A percentile compares a stretch with the other conserved stretches of the same genome.
phyloP scores from a whole-genome alignment of 2,113 vertebrate genomes.

The Apodemus speciosus region DNA sequence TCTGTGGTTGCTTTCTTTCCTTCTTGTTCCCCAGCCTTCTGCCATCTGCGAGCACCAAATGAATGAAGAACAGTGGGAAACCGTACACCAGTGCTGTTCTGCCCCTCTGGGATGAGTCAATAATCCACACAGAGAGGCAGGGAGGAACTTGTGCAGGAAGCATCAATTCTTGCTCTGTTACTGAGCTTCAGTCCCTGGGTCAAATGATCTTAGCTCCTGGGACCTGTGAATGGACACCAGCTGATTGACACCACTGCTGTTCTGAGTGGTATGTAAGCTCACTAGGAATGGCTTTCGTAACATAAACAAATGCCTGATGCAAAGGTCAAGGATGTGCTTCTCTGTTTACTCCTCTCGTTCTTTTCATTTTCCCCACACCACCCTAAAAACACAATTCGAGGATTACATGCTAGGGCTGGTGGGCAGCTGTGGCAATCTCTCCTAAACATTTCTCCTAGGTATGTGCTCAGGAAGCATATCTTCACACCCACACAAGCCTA shows the following conservation, averaged over 20 bases:
- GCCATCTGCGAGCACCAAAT: not conserved
- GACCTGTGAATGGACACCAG: not conserved
- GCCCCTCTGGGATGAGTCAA: not conserved
- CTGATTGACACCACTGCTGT: not conserved
- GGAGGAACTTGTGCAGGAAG: not conserved
- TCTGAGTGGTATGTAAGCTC: not conserved
- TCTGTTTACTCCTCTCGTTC: not conserved
- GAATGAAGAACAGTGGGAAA: not conserved
- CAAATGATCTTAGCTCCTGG: not conserved
- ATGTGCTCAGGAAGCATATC: not conserved
- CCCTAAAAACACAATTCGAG: conserved; percentile 36
- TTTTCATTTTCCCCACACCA: conserved; percentile 13
- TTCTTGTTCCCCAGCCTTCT: not conserved
- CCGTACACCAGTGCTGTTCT: not conserved
- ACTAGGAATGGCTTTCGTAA: not conserved
- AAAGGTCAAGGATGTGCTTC: not conserved
- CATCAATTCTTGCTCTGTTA: not conserved
- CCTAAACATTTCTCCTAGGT: not conserved
- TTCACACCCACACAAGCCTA: not conserved
- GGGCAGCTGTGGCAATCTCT: not conserved
- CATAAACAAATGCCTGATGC: not conserved
- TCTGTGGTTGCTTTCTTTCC: not conserved
- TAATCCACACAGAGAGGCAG: not conserved
- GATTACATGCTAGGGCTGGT: not conserved
- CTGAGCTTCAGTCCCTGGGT: not conserved